Conservation (phyloP, 2,113 vertebrate genomes). For the Ctenodactylus gundi region DNA sequence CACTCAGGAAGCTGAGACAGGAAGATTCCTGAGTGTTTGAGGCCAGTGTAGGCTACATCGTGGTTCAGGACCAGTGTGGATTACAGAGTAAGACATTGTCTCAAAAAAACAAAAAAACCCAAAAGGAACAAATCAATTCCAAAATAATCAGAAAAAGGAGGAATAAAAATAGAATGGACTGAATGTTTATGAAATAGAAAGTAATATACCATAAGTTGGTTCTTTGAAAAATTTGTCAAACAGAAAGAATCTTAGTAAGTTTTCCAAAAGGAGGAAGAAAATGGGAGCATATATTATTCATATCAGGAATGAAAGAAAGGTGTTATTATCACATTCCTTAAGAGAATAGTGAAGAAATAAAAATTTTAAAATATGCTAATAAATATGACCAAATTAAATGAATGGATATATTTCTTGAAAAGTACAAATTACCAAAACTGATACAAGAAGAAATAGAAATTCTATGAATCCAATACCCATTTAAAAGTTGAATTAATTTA, state of each 20-base stretch:
- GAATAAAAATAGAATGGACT: neutral
- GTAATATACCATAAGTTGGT: neutral
- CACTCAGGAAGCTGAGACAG: no score
- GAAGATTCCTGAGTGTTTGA: no score
- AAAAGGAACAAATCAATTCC: neutral
- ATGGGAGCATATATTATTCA: neutral
- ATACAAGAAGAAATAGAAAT: neutral
- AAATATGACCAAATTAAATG: neutral
- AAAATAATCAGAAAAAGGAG: neutral
- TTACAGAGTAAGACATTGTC: no score
- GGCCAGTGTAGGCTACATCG: no score
- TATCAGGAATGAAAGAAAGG: neutral
- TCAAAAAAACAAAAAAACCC: neutral
- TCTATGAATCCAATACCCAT: neutral
- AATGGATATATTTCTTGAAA: neutral
- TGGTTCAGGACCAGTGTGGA: no score
- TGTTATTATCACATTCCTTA: neutral
- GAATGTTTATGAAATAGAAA: neutral
- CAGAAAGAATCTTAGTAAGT: neutral
- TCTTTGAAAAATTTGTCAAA: conserved; percentile 13
- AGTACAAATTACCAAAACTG: neutral
- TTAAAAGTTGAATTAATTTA: conserved; percentile 6
- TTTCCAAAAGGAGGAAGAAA: neutral
- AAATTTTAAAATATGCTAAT: neutral
- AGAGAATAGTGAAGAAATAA: neutral